Base-by-base conservation (phyloP, 2,888 invertebrate species). In the Kryphioiulus occultus region DNA sequence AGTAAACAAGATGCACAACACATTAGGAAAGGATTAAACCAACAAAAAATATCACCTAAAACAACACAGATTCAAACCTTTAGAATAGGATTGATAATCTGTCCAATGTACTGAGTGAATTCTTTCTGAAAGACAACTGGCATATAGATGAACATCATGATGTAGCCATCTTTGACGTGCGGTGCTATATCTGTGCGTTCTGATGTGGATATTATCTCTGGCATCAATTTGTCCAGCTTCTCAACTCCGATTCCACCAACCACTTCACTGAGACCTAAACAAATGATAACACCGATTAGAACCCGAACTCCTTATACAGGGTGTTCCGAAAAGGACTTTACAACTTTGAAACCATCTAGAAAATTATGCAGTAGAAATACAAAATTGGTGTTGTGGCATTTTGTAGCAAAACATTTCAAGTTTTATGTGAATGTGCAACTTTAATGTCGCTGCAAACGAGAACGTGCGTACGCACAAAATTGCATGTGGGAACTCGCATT, bases 101-200 rank as follows among this genome's bases (percentile, higher is more conserved):
- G 97, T 0, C 98, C 96, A 91, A 99, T 96, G 93, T 99, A 99
- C 0, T 96, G 97, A 0, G 96, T 96, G 93, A 99, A 99, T 91
- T 98, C 97, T 89, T 95, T 95, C 9, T 97, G 97, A 93, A 99
- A 99, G 17, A 98, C 98, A 89, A 96, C 96, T 2, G 99, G 99
- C 95, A 99, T 96, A 93, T 99, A 99, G 91, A 99, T 99, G 92
- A 99, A 99, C 97, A 99, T 98, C 98, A 99, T 98, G 89, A 99
- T 98, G 93, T 99, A 99, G 83, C 99, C 99, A 93, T 99, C 99
- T 91, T 99, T 97, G 1, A 99, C 99, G 92, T 98, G 98, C 0
- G 99, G 97, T 9, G 98, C 97, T 90, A 98, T 97, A 92, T 98
- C 98, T 0, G 95, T 95, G 89, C 98, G 94, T 92, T 98, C 97